Evolutionary conservation across 2,888 invertebrate genomes (phyloP).

Genomic region (Eupsilia transversa): DNA sequence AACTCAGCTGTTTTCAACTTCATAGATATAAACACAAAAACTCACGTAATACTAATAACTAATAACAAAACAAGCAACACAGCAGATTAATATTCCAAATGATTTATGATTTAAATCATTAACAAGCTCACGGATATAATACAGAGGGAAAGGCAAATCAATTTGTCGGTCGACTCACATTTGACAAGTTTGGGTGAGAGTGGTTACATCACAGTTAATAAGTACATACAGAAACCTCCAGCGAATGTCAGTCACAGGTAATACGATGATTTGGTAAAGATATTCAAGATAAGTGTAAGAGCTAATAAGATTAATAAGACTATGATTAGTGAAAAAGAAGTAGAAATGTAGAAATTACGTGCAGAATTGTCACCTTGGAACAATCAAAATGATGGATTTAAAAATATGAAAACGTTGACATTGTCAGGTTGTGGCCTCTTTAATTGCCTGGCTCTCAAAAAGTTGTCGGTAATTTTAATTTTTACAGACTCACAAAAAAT

Average conservation of each 20-base stretch:
- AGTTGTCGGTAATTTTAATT: background rate
- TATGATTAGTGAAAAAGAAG: background rate
- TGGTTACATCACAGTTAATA: constrained; percentile 34
- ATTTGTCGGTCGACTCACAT: constrained; percentile 43
- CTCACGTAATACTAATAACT: constrained; percentile 17
- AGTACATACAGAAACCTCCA: constrained; percentile 22
- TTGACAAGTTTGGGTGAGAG: constrained; percentile 58
- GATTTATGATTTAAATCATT: constrained; percentile 45
- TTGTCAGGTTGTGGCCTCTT: background rate
- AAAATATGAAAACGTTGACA: background rate
- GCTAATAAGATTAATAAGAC: constrained; percentile 22
- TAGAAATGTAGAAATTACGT: background rate
- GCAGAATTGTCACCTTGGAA: background rate
- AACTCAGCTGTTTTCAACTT: background rate
- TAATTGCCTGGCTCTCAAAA: background rate
- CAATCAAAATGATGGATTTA: background rate
- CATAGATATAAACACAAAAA: constrained; percentile 1
- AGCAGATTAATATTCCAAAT: constrained; percentile 32
- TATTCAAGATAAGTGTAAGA: constrained; percentile 5
- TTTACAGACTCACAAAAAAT: background rate
- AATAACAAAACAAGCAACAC: constrained; percentile 26
- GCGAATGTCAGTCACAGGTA: constrained; percentile 19
- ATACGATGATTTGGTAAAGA: constrained; percentile 45
- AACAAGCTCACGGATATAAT: constrained; percentile 27
- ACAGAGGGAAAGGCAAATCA: constrained; percentile 56